Evolutionary conservation across 2,888 invertebrate genomes (phyloP).

Genomic region (Stramonita haemastoma): DNA sequence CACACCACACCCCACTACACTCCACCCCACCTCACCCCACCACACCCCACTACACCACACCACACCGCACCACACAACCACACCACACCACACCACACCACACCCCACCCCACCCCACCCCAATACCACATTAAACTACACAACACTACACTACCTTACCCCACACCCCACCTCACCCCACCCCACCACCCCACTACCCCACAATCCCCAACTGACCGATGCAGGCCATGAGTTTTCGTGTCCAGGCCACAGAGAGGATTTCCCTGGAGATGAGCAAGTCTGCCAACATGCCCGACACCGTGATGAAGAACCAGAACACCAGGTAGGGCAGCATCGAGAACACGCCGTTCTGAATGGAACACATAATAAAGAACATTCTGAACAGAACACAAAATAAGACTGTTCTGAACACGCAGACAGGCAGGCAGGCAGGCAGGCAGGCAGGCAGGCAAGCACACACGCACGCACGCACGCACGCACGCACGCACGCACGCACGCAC

Average conservation of each 20-base stretch:
- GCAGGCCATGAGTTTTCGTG: constrained; percentile 61
- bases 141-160: too few relatives aligned
- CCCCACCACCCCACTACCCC: neutral
- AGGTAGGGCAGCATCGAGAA: constrained; percentile 69
- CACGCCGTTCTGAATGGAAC: constrained; percentile 60
- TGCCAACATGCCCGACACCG: constrained; percentile 61
- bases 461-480: neutral
- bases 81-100: too few relatives aligned
- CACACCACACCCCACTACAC: too few relatives aligned
- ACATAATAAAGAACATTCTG: neutral
- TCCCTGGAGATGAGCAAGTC: constrained; percentile 60
- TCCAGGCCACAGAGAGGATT: constrained; percentile 60
- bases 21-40: too few relatives aligned
- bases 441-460: neutral
- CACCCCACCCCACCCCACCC: too few relatives aligned
- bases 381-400: neutral
- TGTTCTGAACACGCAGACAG: neutral
- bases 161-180: too few relatives aligned
- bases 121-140: too few relatives aligned
- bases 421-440: neutral
- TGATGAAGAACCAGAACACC: constrained; percentile 63
- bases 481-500: too few relatives aligned
- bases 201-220: constrained; percentile 52
- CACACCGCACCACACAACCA: too few relatives aligned
- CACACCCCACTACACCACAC: too few relatives aligned